Evolutionary conservation across 2,888 invertebrate genomes (phyloP), one percentile per base, ranked within the genome.

Genomic region (Ormyrus nitidulus): DNA sequence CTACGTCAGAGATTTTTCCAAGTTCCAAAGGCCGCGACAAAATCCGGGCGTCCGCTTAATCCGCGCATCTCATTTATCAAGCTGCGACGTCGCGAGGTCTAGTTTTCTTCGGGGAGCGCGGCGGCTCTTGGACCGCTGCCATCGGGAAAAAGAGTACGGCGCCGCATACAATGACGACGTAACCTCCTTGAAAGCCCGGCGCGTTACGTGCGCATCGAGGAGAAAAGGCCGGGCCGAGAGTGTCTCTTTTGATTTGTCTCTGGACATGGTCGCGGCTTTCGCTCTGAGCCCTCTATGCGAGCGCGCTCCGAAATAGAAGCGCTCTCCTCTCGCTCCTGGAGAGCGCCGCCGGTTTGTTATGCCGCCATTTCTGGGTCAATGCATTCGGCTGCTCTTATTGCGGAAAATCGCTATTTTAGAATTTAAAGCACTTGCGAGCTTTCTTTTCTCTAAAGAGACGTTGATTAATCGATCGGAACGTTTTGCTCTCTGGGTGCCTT

Each of bases 21-120:
- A 51, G 58, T 77, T 70, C 65, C 56, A 46, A 64, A 71, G 65
- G 34, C 51, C 64, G 3, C 58, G 59, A 19, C 61, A 59, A 34
- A 48, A 79, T 73, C 74, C 62, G 6, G n/a, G 44, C 49, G 54
- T 44, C 44, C 56, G 48, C 44, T 13, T 49, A 59, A 79, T 79
- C 64, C 69, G 58, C 73, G 73, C 64, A 70, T 70, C 65, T 71
- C 79, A 72, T 80, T 80, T 71, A 80, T 80, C 79, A 80, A 70
- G 53, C 34, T 65, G 34, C 34, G 70, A 68, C 73, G 73, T 53
- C 58, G 11, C 59, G 59, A 19, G 13, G 62, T 59, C 65, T 70
- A 74, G 79, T 65, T 79, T 74, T 79, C 79, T 69, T 74, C 58
- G 74, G 65, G 65, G 13, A 53, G 49, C 2, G 7, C 11, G 19